Conservation (phyloP, 2,797 vertebrate genomes). For the Poeciliopsis presidionis region DNA sequence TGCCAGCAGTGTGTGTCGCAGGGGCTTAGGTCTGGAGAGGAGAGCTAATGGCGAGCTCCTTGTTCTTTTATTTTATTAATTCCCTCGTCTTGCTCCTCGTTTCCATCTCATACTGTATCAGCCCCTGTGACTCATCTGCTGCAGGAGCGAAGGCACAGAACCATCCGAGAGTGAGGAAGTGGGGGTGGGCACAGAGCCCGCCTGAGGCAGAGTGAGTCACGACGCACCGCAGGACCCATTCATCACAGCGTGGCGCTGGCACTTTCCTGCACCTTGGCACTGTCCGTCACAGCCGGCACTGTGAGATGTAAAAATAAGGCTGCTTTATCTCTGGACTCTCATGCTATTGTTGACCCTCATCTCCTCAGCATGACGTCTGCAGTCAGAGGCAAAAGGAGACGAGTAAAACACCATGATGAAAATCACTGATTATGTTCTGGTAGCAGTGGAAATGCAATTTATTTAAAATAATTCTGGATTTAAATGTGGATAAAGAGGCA, state of each 20-base stretch:
- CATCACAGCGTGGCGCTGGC: slow-evolving; percentile 64
- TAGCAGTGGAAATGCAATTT: neutral
- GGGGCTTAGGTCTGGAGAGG: slow-evolving; percentile 6
- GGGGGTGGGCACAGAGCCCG: slow-evolving; percentile 58
- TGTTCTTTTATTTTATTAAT: slow-evolving; percentile 70
- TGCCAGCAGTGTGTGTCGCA: slow-evolving; percentile 49
- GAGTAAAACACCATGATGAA: neutral
- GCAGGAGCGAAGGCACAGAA: slow-evolving; percentile 58
- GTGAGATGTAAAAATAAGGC: slow-evolving; percentile 53
- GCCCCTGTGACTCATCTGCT: slow-evolving; percentile 78
- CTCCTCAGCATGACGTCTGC: slow-evolving; percentile 24
- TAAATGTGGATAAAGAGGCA: neutral
- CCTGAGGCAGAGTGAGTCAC: slow-evolving; percentile 70
- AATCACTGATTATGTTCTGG: slow-evolving; percentile 14
- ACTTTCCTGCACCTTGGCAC: slow-evolving; percentile 53
- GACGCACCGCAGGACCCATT: slow-evolving; percentile 71
- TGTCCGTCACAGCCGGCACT: slow-evolving; percentile 62
- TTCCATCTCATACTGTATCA: slow-evolving; percentile 64
- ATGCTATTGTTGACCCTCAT: slow-evolving; percentile 39
- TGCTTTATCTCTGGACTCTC: slow-evolving; percentile 41
- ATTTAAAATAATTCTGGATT: neutral
- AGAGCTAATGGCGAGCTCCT: slow-evolving; percentile 64
- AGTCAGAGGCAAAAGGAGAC: slow-evolving; percentile 39
- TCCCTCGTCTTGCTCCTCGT: slow-evolving; percentile 49
- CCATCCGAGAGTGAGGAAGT: slow-evolving; percentile 55